Base-by-base conservation (phyloP, 2,113 vertebrate genomes). In the Mungos mungo region DNA sequence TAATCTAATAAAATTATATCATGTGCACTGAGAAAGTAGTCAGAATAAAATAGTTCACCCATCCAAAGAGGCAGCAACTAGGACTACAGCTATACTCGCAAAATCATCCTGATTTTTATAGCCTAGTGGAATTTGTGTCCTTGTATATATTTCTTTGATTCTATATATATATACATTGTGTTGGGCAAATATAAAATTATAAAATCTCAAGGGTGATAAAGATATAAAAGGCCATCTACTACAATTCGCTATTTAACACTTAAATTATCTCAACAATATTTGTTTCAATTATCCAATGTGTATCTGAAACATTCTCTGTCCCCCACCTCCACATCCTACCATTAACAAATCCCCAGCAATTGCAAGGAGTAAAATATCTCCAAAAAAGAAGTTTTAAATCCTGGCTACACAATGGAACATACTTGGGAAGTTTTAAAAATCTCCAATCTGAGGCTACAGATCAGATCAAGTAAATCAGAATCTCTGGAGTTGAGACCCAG, bases 1-100 rank as follows among this genome's bases (percentile, higher is more conserved):
- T 86, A 96, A 95, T 81, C 93, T 97, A 97, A 95, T 96, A 92
- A 96, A 97, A 94, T 41, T 82, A 33, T 97, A 86, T 88, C 88
- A 71, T 85, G 19, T 92, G 14, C 93, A 81, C 29, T 88, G 74
- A 96, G 96, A 96, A 94, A 94, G 69, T 57, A 97, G 79, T 94
- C 68, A 93, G 79, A 88, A 90, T 92, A 72, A 90, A 96, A 83
- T 72, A 96, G 72, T 77, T 90, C 76, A 95, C 50, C 72, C 13
- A 93, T 35, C n/a, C 38, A 80, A 85, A 86, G n/a, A 74, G 15
- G 16, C 50, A 97, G 63, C 79, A 88, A 71, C 27, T 93, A 93
- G 57, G 38, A 93, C 88, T 63, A 87, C 16, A 96, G 81, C 12
- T 80, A 91, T 69, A 72, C 65, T 50, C 95, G 23, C n/a, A 96